These are phyloP conservation scores for Megalops cyprinoides DNA, from an alignment of 2,797 vertebrate genomes.

Conservation along the genomic window DNA sequence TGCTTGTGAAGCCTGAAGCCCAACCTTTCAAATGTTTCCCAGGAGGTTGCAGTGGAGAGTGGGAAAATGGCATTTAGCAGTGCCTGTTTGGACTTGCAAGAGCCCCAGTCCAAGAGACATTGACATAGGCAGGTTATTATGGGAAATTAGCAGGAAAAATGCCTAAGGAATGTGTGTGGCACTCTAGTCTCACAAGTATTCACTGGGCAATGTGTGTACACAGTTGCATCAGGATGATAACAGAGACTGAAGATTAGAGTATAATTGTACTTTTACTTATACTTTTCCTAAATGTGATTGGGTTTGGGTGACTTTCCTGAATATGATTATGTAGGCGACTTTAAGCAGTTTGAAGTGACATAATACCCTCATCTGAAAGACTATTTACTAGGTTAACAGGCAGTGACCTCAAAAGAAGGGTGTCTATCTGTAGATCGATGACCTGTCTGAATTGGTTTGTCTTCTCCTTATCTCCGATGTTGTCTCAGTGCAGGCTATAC, in stretches of 20 bases:
- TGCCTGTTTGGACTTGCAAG: conserved; percentile 17
- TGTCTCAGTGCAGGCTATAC: not conserved
- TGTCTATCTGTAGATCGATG: not conserved
- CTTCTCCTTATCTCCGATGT: too few species aligned
- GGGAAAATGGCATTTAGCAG: not conserved
- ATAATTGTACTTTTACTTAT: not conserved
- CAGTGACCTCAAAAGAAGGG: not conserved
- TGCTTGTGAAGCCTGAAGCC: not conserved
- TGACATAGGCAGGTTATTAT: conserved; percentile 2
- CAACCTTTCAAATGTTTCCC: not conserved
- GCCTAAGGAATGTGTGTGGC: too few species aligned
- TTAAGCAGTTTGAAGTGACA: not conserved
- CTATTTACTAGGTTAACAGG: not conserved
- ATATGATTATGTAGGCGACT: too few species aligned
- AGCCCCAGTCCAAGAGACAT: conserved; percentile 1
- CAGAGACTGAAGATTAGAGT: too few species aligned
- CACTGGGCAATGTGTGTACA: not conserved
- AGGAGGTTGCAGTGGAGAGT: not conserved
- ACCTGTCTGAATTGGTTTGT: not conserved
- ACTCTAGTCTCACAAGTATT: not conserved
- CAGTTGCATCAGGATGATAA: not conserved
- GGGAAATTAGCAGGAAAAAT: not conserved
- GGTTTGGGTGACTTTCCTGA: not conserved
- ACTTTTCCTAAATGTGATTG: not conserved
- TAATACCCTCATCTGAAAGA: not conserved